These are phyloP conservation scores for Drosophila mayri DNA, from an alignment of 1,140 invertebrate genomes.

Conservation along the genomic window DNA sequence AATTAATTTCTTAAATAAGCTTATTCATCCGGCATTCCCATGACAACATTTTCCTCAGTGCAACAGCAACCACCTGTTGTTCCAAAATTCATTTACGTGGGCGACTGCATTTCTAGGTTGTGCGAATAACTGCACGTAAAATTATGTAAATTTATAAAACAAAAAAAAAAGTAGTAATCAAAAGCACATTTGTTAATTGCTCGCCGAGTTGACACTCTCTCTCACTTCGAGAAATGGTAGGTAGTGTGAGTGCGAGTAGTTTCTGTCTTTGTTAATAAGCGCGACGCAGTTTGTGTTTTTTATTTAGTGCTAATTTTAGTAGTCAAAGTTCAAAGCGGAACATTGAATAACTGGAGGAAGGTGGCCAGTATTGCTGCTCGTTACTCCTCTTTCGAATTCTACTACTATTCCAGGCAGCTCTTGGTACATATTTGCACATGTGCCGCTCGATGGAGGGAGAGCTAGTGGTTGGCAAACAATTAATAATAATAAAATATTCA, in stretches of 20 bases:
- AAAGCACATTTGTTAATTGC: slow-evolving; percentile 56
- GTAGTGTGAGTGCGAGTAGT: slow-evolving; percentile 45
- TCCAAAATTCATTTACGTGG: slow-evolving; percentile 46
- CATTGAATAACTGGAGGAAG: slow-evolving; percentile 47
- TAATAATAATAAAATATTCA: slow-evolving; percentile 27
- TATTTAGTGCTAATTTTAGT: slow-evolving; percentile 69
- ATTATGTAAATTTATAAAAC: slow-evolving; percentile 58
- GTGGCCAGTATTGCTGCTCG: slow-evolving; percentile 2
- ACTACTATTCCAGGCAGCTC: slow-evolving; percentile 25
- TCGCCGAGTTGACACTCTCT: slow-evolving; percentile 27
- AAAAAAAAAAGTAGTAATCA: slow-evolving; percentile 37
- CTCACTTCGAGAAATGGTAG: slow-evolving; percentile 7
- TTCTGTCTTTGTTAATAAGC: slow-evolving; percentile 68
- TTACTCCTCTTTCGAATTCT: slow-evolving; percentile 44
- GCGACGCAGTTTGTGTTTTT: slow-evolving; percentile 63
- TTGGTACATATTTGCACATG: slow-evolving; percentile 47
- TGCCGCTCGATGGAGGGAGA: slow-evolving; percentile 4
- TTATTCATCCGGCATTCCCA: neutral
- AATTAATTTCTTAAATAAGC: neutral
- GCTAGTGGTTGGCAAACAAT: slow-evolving; percentile 7
- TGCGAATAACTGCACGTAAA: slow-evolving; percentile 75
- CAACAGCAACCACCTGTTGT: slow-evolving; percentile 23
- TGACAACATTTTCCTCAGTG: neutral
- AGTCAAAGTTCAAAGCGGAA: slow-evolving; percentile 67
- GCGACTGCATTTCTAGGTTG: slow-evolving; percentile 41